Base-by-base conservation (phyloP, 2,113 vertebrate genomes). In the Smithornis capensis region DNA sequence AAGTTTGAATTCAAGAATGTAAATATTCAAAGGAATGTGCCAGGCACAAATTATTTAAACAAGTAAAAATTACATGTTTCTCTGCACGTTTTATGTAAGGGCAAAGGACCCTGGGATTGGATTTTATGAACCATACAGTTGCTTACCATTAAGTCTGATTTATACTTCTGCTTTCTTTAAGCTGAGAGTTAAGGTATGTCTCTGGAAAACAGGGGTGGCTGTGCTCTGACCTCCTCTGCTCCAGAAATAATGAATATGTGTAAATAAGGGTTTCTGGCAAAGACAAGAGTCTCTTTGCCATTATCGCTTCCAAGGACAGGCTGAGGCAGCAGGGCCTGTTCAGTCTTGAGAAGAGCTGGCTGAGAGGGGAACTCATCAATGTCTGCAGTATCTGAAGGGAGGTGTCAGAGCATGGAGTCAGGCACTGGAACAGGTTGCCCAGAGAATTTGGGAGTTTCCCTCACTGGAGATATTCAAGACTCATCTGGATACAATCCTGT, bases 81-180 rank as follows among this genome's bases (percentile, higher is more conserved):
- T 83, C 53, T 92, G 18, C 21, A 27, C 19, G 38, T 70, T 95
- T 91, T 94, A 90, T 89, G 62, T 77, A 80, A 52, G 78, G 67
- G 22, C 74, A 90, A 2, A 64, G 40, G 53, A 93, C 67, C 62
- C 62, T 76, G 31, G 53, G 69, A 93, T 71, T 4, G 6, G 62
- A 63, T 85, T 94, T 91, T 75, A 91, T 63, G 74, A 96, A 44
- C 87, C 24, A 45, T 82, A 71, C 14, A 31, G 53, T 68, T 91
- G n/a, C 38, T 82, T 91, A 65, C 78, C n/a, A 49, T 85, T 87
- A 84, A 68, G 91, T 64, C 33, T 84, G 74, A 87, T 92, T 87
- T 84, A 60, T 33, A 35, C 78, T 87, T 94, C 44, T n/a, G n/a
- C n/a, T n/a, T n/a, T n/a, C n/a, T n/a, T 65, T 37, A 73, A 88